Conservation (phyloP, 23 tunicate genomes). For the Aplidium turbinatum region DNA sequence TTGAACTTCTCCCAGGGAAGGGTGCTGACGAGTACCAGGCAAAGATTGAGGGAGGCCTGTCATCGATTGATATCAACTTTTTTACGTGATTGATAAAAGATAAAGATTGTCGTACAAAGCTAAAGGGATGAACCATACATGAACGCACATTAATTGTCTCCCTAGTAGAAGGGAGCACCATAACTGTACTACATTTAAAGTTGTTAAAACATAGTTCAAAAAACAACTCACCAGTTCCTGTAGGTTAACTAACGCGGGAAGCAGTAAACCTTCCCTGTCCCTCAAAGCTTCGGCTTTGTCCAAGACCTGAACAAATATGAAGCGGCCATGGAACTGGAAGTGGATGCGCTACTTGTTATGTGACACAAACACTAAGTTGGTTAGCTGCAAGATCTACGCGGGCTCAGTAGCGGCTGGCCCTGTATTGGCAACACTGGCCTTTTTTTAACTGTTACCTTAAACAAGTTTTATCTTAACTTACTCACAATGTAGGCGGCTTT, state of each 20-base stretch:
- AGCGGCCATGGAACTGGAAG: neutral
- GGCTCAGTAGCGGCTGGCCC: too few species aligned
- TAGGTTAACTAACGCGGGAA: conserved; percentile 58
- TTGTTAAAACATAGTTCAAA: neutral
- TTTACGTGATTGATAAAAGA: too few species aligned
- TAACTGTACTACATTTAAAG: neutral
- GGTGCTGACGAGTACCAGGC: conserved; percentile 62
- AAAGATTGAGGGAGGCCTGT: conserved; percentile 63
- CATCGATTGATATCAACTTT: too few species aligned
- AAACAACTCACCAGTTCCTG: conserved; percentile 66
- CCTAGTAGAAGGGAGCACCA: too few species aligned
- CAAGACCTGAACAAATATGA: conserved; percentile 54
- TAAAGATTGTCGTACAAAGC: too few species aligned
- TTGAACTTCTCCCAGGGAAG: conserved; percentile 85
- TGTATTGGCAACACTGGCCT: too few species aligned
- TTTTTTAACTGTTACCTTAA: too few species aligned
- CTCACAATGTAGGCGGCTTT: conserved; percentile 69
- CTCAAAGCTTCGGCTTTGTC: conserved; percentile 74
- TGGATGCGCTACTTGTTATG: neutral
- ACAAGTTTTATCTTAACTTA: neutral
- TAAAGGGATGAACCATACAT: too few species aligned
- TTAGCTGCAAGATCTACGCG: too few species aligned
- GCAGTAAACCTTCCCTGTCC: conserved; percentile 25
- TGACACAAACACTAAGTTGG: neutral
- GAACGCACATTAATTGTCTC: too few species aligned